A percentile compares a stretch with the other conserved stretches of the same genome.
Conservation (phyloP, 2,113 vertebrate genomes). For the Coryphaenoides rupestris region DNA sequence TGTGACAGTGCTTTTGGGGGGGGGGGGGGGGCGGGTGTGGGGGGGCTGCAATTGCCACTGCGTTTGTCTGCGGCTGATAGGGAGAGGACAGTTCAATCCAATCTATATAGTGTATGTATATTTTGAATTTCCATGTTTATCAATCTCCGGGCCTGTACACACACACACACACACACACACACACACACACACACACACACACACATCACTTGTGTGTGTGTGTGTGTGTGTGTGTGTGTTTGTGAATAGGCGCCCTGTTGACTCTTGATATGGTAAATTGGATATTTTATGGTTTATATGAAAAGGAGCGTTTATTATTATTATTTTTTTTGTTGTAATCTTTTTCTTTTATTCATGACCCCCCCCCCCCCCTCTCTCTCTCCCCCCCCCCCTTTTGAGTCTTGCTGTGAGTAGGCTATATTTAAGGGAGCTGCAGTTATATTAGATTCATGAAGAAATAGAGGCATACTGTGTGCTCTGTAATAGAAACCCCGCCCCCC, state of each 20-base stretch:
- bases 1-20: constrained; percentile 45
- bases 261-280: constrained; percentile 74
- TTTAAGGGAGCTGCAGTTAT: constrained; percentile 64
- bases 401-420: constrained; percentile 49
- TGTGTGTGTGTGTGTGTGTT: too few relatives aligned
- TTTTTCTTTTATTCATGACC: constrained; percentile 63
- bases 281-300: constrained; percentile 72
- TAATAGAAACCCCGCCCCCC: background rate
- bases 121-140: constrained; percentile 69
- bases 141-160: constrained; percentile 54
- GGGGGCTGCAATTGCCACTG: constrained; percentile 57
- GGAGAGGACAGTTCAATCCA: constrained; percentile 51
- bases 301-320: constrained; percentile 48
- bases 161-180: too few relatives aligned
- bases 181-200: too few relatives aligned
- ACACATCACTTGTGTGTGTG: constrained; percentile 57
- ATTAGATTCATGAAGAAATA: constrained; percentile 44
- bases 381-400: constrained; percentile 27
- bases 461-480: background rate
- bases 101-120: constrained; percentile 46
- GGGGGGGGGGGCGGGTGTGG: too few relatives aligned
- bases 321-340: constrained; percentile 49
- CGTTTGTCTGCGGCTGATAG: constrained; percentile 60
- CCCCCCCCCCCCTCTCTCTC: constrained; percentile 14
- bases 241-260: constrained; percentile 64